Evolutionary conservation across 2,113 vertebrate genomes (phyloP).

Genomic region (Pycnonotus jocosus): DNA sequence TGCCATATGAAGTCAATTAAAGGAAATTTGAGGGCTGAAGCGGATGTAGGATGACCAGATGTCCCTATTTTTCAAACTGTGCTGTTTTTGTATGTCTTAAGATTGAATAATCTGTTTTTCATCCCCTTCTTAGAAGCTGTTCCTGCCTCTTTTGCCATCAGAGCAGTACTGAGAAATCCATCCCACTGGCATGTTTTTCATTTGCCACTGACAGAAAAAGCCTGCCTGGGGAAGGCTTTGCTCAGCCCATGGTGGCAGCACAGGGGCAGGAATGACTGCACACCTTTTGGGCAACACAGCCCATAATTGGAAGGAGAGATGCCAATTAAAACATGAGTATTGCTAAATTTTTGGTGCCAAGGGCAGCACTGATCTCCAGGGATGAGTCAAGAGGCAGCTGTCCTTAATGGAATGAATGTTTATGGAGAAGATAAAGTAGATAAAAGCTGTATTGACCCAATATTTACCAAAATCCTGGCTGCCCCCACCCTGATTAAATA

Average conservation of each 20-base stretch:
- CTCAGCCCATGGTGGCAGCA: not conserved
- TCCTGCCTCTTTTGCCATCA: not conserved
- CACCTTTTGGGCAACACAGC: not conserved
- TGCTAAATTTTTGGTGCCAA: constrained; percentile 7
- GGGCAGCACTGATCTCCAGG: not conserved
- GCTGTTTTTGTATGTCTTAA: constrained; percentile 27
- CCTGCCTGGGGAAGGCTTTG: not conserved
- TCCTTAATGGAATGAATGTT: not conserved
- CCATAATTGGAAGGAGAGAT: not conserved
- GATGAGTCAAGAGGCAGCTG: constrained; percentile 13
- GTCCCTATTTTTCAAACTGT: constrained; percentile 56
- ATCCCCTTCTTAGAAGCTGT: constrained; percentile 35
- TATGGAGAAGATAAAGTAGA: constrained; percentile 15
- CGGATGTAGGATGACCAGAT: constrained; percentile 60
- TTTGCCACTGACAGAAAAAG: not conserved
- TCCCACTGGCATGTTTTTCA: not conserved
- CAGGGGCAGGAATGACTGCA: not conserved
- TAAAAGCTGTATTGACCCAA: not conserved
- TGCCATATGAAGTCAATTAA: constrained; percentile 62
- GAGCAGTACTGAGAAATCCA: constrained; percentile 9
- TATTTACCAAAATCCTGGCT: constrained; percentile 1
- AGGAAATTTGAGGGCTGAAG: constrained; percentile 46
- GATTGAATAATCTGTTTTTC: constrained; percentile 59
- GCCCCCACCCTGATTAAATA: not conserved
- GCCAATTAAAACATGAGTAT: constrained; percentile 7